Evolutionary conservation across 2,113 vertebrate species (phyloP).

Genomic region (Sceloporus tristichus): DNA sequence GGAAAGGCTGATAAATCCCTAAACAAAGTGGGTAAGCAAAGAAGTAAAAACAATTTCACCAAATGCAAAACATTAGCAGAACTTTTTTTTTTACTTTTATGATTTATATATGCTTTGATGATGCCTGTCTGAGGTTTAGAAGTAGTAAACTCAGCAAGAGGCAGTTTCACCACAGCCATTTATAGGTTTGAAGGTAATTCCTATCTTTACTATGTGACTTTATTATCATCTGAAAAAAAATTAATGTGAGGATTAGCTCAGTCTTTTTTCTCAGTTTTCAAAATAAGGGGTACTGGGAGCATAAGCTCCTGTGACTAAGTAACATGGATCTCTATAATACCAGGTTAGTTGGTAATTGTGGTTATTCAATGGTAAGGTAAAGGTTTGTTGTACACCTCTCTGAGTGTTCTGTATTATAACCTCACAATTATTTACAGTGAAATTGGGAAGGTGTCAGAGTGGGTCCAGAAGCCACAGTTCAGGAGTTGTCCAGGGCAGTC

Average conservation of each 20-base stretch:
- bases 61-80: not conserved
- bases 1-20: constrained; percentile 29
- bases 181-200: not conserved
- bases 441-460: not conserved
- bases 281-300: not conserved
- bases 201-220: not conserved
- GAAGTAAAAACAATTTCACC: constrained; percentile 51
- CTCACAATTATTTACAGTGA: not conserved
- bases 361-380: not conserved
- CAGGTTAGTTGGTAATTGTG: not conserved
- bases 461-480: not conserved
- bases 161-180: not conserved
- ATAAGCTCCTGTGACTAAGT: not conserved
- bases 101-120: constrained; percentile 17
- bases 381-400: not conserved
- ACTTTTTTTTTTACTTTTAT: not conserved
- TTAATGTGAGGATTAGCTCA: not conserved
- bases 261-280: not conserved
- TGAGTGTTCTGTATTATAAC: not conserved
- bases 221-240: not conserved
- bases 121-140: not conserved
- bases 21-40: constrained; percentile 44
- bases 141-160: not conserved
- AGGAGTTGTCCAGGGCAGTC: too few species aligned
- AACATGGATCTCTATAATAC: not conserved